Base-by-base conservation (phyloP, 2,113 vertebrate species). In the Crotalus tigris region DNA sequence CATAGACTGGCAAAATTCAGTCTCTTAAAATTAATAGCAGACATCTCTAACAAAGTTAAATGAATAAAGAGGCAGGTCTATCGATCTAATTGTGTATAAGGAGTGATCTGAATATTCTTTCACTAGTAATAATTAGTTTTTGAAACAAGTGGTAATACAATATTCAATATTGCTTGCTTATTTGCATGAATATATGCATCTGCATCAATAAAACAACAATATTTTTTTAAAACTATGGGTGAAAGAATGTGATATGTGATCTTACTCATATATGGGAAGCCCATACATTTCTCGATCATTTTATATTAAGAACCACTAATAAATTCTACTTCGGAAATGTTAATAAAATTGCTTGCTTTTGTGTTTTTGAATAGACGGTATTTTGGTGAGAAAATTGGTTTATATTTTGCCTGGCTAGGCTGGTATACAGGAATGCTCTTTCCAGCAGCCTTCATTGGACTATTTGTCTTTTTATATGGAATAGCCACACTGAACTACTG, bases 351-450 rank as follows among this genome's bases (percentile, higher is more conserved):
- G 0, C 29, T 87, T 96, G 15, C 93, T 19, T 81, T 96, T 97
- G 69, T 97, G 59, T 97, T 96, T 96, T 95, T 58, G 95, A 81
- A 95, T 96, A 99, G 99, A 95, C 97, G 98, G 55, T 99, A 99
- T 95, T 99, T 99, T 94, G 99, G 99, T 92, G 99, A 99, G 97
- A 99, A 99, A 97, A 99, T 99, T 29, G 98, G 99, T 1, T 96
- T 99, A 81, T 99, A 99, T 96, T 99, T 99, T 69, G 99, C 99
- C 93, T 99, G 99, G 99, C 94, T 99, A 90, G 99, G 99, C 95
- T 99, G 99, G 98, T 99, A 99, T 97, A 99, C 99, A 0, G 99
- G 99, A 94, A 99, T 99, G 99, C 98, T 99, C 95, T 99, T 99
- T 96, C 99, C 99, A 90, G 99, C 99, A 21, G 99, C 99, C 53